Evolutionary conservation across 2,797 vertebrate species (phyloP), one percentile per base, ranked within the genome.

Genomic region (Coreius guichenoti): DNA sequence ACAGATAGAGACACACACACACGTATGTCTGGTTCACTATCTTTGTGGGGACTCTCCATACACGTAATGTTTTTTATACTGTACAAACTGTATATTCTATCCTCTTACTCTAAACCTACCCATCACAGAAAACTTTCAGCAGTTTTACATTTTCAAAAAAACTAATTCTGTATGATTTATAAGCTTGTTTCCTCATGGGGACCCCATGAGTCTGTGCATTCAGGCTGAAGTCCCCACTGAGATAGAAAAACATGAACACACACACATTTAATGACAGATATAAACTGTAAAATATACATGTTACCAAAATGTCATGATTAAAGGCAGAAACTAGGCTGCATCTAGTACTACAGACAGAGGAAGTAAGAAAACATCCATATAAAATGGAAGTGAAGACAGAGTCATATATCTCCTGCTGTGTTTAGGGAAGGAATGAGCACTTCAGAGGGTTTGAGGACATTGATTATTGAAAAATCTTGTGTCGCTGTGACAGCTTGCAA

Each of bases 401-500:
- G 63, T 31, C 70, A 67, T 67, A 29, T 19, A 56, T 74, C 70
- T 81, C 77, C 39, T 51, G 56, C 67, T 79, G 77, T n/a, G 82
- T 80, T 75, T 51, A 79, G 39, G 8, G 13, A 16, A 43, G 51
- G 56, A 69, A 39, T 33, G 39, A 39, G 29, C 63, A 82, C 86
- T 83, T 85, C 39, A 89, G 90, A 90, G 67, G 79, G 54, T 63
- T 79, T 75, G 49, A 80, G 36, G 36, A 29, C 70, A 87, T 91
- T 91, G 88, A 91, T 91, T 92, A 90, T 83, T 90, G 81, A 74
- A 68, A 87, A 56, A 75, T 43, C 80, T 81, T 86, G 84, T 86
- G 68, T 45, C 49, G 70, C 83, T 85, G 87, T 80, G 89, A 89
- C 90, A 91, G 87, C 86, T 91, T 89, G 90, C 90, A 89, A 92